A percentile compares a stretch with the other conserved stretches of the same genome.
Evolutionary conservation across 2,888 invertebrate species (phyloP).

Genomic region (Monopis laevigella): DNA sequence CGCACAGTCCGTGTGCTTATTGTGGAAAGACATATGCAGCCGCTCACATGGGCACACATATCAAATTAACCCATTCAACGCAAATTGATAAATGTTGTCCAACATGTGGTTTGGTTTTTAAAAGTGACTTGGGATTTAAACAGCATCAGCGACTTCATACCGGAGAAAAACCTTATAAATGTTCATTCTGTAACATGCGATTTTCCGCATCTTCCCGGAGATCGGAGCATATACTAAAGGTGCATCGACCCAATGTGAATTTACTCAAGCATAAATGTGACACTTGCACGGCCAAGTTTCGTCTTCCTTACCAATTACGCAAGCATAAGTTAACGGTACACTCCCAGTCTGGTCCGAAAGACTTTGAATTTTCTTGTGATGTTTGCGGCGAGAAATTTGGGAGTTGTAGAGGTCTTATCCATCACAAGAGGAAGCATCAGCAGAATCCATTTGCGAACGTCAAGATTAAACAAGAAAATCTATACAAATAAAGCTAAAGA

Average conservation of each 20-base stretch:
- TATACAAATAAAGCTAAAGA: no score
- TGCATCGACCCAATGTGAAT: conserved; percentile 28
- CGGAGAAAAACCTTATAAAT: conserved; percentile 44
- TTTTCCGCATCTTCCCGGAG: conserved; percentile 48
- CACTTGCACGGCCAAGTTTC: conserved; percentile 40
- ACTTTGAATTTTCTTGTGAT: conserved; percentile 30
- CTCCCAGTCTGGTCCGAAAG: conserved; percentile 21
- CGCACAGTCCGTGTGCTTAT: conserved; percentile 41
- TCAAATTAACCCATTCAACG: conserved; percentile 36
- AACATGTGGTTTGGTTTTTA: conserved; percentile 35
- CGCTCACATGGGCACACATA: conserved; percentile 46
- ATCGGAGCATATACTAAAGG: conserved; percentile 41
- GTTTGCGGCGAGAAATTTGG: conserved; percentile 38
- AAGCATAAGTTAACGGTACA: conserved; percentile 38
- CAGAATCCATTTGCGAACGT: no score
- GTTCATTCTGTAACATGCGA: conserved; percentile 37
- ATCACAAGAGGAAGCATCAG: conserved; percentile 40
- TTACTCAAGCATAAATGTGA: conserved; percentile 35
- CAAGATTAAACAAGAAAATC: no score
- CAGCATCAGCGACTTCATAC: conserved; percentile 51
- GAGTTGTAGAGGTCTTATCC: conserved; percentile 34
- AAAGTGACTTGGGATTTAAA: conserved; percentile 38
- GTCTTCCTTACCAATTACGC: conserved; percentile 35
- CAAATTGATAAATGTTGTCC: conserved; percentile 31
- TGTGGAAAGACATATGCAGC: conserved; percentile 46